Base-by-base conservation (phyloP, 2,797 vertebrate species). In the Ambastaia sidthimunki region DNA sequence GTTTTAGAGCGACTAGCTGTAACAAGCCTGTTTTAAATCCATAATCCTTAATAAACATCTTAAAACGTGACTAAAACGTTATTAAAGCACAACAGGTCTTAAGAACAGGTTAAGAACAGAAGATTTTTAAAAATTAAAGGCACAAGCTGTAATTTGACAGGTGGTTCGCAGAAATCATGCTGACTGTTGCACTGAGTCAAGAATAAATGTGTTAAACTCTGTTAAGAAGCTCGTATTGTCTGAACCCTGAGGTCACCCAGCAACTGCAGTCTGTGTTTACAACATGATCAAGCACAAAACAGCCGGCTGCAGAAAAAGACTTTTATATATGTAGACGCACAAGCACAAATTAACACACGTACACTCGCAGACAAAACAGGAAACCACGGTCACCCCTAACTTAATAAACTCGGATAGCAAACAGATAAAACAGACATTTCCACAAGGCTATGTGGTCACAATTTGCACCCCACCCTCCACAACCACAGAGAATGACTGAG, bases 241-340 rank as follows among this genome's bases (percentile, higher is more conserved):
- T 85, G 23, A 85, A 89, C 85, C 86, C 85, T 9, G 3, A 0
- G n/a, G 88, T 89, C 47, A 60, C 91, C 78, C 84, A 85, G 92
- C 90, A 91, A 92, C 92, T 23, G 1, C 23, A 74, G 69, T n/a
- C 74, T 89, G 86, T 93, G 83, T 92, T 91, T 88, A 90, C 86
- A 90, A 91, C 91, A 94, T 90, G 86, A 90, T 78, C 0, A 19
- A 78, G 66, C 83, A 68, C 84, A 89, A 88, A 91, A 87, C 84
- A 87, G 81, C 84, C 47, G 74, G 52, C 70, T 52, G 71, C 80
- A 76, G 66, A 63, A 80, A 71, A 25, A 9, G 44, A 25, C 80
- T 63, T 19, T 47, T 74, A 71, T 54, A 72, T 72, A 78, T 52
- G 62, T 85, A 63, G 47, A 18, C 71, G 86, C 21, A 80, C 66